Percentiles rank a stretch among this genome's conserved stretches.
Evolutionary conservation across 2,888 invertebrate genomes (phyloP).

Genomic region (Sympetrum striolatum): DNA sequence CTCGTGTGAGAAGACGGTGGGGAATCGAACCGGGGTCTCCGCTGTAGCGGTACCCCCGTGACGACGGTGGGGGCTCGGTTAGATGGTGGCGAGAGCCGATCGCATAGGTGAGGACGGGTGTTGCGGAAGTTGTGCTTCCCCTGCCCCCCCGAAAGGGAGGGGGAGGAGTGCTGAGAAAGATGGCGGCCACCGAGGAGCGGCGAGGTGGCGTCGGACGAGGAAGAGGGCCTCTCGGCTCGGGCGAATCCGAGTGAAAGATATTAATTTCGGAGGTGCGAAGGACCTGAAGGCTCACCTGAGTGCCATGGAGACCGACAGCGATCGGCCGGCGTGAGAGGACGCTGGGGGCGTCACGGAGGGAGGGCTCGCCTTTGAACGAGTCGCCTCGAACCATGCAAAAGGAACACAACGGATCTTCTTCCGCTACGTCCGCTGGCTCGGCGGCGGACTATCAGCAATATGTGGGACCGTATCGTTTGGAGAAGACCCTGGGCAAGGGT

Average conservation of each 20-base stretch:
- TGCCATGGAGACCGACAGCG: conserved; percentile 33
- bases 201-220: conserved; percentile 27
- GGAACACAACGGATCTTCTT: conserved; percentile 39
- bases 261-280: background rate
- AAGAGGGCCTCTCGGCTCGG: conserved; percentile 16
- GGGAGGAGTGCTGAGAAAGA: conserved; percentile 16
- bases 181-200: conserved; percentile 33
- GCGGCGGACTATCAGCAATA: conserved; percentile 79
- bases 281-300: background rate
- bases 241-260: conserved; percentile 17
- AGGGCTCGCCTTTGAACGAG: conserved; percentile 18
- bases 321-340: conserved; percentile 37
- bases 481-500: conserved; percentile 99
- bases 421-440: conserved; percentile 42
- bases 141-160: conserved; percentile 15
- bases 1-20: background rate
- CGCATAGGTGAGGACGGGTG: conserved; percentile 19
- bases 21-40: conserved; percentile 31
- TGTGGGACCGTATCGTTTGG: conserved; percentile 98
- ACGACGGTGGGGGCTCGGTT: background rate
- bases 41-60: conserved; percentile 6
- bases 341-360: conserved; percentile 8
- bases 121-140: conserved; percentile 36
- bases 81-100: conserved; percentile 31
- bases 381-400: conserved; percentile 42